Evolutionary conservation across 2,797 vertebrate species (phyloP), one percentile per base, ranked within the genome.

Genomic region (Staurois parvus): DNA sequence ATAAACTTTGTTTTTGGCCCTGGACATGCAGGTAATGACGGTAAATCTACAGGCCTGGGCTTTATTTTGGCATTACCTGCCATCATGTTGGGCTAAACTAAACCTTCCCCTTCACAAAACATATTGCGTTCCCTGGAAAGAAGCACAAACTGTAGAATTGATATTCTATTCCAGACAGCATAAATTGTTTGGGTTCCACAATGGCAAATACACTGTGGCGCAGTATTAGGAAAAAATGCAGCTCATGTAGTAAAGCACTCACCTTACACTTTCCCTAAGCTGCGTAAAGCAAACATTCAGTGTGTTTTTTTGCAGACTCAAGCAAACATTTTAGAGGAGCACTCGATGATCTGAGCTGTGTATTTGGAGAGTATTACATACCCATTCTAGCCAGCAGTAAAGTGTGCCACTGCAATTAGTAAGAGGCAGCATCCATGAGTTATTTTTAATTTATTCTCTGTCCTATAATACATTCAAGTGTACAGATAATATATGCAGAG

Each of bases 401-500:
- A 83, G 72, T 64, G 37, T 75, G 70, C 26, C 21, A 21, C 7
- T 48, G 70, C 81, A 64, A 72, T 73, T 81, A 81, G 79, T 24
- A 29, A 70, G 67, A 80, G 67, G 67, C 24, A 30, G 56, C 42
- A 48, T 15, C 52, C 24, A 32, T 80, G 78, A 8, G 48, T 52
- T 19, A 0, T 37, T 80, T 80, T 69, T 80, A 56, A 80, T 72
- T 70, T 80, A 70, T 80, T 80, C 67, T 80, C 78, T 59, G 45
- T 70, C 67, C 26, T 72, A 19, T 56, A 59, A 80, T 70, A 72
- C 45, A 59, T 80, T 80, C 66, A 80, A 80, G 78, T 80, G 78
- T 80, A 70, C 66, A 62, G 70, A 70, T 72, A 72, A 72, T 82
- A 67, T 72, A 82, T 72, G 72, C 80, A 73, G 48, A 82, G 80